Conservation (phyloP, 1,140 invertebrate species). For the Lineus longissimus region DNA sequence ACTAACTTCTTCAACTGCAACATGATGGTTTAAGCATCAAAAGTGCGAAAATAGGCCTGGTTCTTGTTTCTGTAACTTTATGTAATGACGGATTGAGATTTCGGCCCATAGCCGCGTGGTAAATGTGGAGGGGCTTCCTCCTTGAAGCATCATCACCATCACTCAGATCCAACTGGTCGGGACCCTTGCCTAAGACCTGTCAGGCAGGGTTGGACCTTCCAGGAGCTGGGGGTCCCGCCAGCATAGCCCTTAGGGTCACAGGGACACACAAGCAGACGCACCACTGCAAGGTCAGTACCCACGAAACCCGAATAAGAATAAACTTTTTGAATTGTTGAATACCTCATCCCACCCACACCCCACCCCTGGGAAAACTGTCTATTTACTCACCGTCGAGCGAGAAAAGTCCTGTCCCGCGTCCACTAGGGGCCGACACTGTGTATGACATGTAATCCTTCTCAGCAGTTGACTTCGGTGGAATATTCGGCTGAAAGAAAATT, state of each 20-base stretch:
- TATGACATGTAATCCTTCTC: slow-evolving; percentile 47
- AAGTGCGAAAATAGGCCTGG: background rate
- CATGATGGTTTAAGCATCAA: no score
- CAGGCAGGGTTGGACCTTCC: no score
- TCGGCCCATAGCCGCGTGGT: background rate
- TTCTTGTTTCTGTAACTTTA: background rate
- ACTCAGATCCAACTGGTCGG: background rate
- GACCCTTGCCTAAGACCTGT: background rate
- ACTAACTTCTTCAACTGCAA: background rate
- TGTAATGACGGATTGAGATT: background rate
- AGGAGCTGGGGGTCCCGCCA: no score
- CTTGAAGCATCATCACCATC: background rate
- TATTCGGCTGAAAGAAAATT: slow-evolving; percentile 38
- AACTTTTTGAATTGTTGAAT: background rate
- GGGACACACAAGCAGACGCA: no score
- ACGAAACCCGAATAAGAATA: background rate
- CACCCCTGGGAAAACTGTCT: background rate
- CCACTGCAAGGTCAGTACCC: no score
- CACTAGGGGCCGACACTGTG: slow-evolving; percentile 46
- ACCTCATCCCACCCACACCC: background rate
- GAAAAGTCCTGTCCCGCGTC: slow-evolving; percentile 38
- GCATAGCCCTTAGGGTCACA: no score
- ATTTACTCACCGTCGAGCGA: slow-evolving; percentile 38
- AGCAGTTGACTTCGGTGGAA: slow-evolving; percentile 20
- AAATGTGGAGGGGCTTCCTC: background rate